These are phyloP conservation scores for Phymatocera aterrima DNA, from an alignment of 2,888 invertebrate genomes.

Conservation along the genomic window DNA sequence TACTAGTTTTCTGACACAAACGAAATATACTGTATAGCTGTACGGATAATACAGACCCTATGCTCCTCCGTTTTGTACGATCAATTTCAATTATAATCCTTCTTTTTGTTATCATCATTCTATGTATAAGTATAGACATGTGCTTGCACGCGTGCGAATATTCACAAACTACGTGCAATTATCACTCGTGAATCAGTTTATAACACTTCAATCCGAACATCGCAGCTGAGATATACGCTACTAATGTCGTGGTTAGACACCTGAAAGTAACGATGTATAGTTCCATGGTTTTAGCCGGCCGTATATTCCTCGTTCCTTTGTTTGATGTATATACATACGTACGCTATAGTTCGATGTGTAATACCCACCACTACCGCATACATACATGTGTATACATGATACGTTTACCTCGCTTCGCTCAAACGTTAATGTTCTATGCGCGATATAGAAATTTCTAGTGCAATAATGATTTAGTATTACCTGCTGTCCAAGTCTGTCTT, in stretches of 20 bases:
- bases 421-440: not conserved
- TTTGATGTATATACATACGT: slow-evolving; percentile 20
- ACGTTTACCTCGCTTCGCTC: not conserved
- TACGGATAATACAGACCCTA: not conserved
- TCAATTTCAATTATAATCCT: slow-evolving; percentile 3
- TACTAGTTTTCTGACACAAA: slow-evolving; percentile 40
- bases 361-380: too few species aligned
- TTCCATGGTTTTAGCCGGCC: slow-evolving; percentile 7
- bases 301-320: slow-evolving; percentile 28
- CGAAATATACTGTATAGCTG: not conserved
- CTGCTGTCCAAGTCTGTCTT: slow-evolving; percentile 13
- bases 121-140: too few species aligned
- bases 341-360: not conserved
- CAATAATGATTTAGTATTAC: slow-evolving; percentile 39
- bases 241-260: slow-evolving; percentile 32
- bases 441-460: slow-evolving; percentile 5
- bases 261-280: slow-evolving; percentile 44
- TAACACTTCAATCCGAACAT: slow-evolving; percentile 3
- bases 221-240: slow-evolving; percentile 19
- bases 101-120: not conserved
- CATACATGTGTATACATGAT: too few species aligned
- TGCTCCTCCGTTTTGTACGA: slow-evolving; percentile 12
- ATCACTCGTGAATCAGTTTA: slow-evolving; percentile 1
- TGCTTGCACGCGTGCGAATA: not conserved
- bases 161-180: not conserved